Evolutionary conservation across 2,797 vertebrate species (phyloP).

Genomic region (Melanotaenia boesemani): DNA sequence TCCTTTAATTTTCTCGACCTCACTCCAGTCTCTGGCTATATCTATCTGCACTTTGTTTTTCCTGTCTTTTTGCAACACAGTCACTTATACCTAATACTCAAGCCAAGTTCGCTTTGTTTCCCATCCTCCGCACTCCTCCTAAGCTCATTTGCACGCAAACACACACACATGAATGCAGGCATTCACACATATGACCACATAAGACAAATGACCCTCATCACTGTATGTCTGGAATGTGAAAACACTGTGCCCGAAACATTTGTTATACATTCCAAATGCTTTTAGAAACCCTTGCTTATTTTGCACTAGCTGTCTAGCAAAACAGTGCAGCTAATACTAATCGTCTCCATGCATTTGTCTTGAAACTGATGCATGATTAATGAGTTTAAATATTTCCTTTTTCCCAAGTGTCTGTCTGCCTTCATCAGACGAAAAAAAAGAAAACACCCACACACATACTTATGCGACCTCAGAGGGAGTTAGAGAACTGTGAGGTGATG

Average conservation of each 20-base stretch:
- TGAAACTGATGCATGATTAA: slow-evolving; percentile 39
- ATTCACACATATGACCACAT: slow-evolving; percentile 62
- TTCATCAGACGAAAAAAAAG: slow-evolving; percentile 15
- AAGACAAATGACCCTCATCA: slow-evolving; percentile 77
- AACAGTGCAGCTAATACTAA: slow-evolving; percentile 36
- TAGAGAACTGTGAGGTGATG: slow-evolving; percentile 47
- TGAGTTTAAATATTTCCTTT: slow-evolving; percentile 39
- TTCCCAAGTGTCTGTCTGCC: slow-evolving; percentile 28
- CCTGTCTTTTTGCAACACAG: slow-evolving; percentile 45
- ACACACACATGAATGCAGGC: slow-evolving; percentile 7
- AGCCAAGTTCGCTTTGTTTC: slow-evolving; percentile 55
- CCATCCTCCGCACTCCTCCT: slow-evolving; percentile 35
- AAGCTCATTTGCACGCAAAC: slow-evolving; percentile 27
- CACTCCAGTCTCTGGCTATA: slow-evolving; percentile 67
- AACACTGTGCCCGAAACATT: slow-evolving; percentile 62
- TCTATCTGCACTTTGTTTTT: slow-evolving; percentile 70
- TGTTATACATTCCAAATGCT: slow-evolving; percentile 53
- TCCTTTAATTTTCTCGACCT: slow-evolving; percentile 67
- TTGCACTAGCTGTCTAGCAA: slow-evolving; percentile 33
- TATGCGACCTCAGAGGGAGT: slow-evolving; percentile 32
- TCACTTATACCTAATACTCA: slow-evolving; percentile 56
- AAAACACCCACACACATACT: slow-evolving; percentile 36
- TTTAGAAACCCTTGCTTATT: slow-evolving; percentile 40
- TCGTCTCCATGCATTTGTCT: slow-evolving; percentile 34
- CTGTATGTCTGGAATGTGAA: slow-evolving; percentile 71